phyloP scores from a whole-genome alignment of 2,797 vertebrate species.

The Spinus olivaceus region DNA sequence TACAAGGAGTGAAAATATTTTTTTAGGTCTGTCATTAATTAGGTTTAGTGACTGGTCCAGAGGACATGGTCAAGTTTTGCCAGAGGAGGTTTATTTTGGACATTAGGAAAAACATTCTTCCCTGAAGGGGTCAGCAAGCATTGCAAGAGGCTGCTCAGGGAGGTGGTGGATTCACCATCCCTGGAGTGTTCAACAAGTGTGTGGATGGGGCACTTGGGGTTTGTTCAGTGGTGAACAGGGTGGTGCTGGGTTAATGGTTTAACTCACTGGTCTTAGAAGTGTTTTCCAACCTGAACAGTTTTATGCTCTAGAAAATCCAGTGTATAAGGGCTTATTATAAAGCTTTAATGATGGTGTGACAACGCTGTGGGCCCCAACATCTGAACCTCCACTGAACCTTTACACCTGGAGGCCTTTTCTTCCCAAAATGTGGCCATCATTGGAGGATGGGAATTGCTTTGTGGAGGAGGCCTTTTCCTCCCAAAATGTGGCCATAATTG shows the following conservation, averaged over 20 bases:
- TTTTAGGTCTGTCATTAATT: not conserved
- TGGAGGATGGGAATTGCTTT: too few relatives aligned
- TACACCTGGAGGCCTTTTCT: not conserved
- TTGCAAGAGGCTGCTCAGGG: not conserved
- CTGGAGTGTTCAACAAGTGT: rapidly evolving
- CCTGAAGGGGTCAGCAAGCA: not conserved
- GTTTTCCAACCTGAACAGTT: not conserved
- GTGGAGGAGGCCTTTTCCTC: too few relatives aligned
- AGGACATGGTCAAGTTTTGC: not conserved
- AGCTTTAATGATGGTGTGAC: not conserved
- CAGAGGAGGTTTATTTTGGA: not conserved
- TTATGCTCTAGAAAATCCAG: rapidly evolving
- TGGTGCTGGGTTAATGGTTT: not conserved
- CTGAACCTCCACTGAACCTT: not conserved
- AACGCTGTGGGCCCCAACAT: not conserved
- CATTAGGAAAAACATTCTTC: not conserved
- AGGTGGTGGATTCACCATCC: too few relatives aligned
- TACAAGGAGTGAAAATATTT: not conserved
- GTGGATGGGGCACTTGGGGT: not conserved
- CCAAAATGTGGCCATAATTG: too few relatives aligned
- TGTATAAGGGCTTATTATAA: rapidly evolving
- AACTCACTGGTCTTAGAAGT: rapidly evolving
- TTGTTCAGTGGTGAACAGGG: rapidly evolving
- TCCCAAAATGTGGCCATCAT: not conserved
- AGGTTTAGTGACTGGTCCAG: too few relatives aligned